Evolutionary conservation across 2,113 vertebrate genomes (phyloP).

Genomic region (Calidris pugnax): DNA sequence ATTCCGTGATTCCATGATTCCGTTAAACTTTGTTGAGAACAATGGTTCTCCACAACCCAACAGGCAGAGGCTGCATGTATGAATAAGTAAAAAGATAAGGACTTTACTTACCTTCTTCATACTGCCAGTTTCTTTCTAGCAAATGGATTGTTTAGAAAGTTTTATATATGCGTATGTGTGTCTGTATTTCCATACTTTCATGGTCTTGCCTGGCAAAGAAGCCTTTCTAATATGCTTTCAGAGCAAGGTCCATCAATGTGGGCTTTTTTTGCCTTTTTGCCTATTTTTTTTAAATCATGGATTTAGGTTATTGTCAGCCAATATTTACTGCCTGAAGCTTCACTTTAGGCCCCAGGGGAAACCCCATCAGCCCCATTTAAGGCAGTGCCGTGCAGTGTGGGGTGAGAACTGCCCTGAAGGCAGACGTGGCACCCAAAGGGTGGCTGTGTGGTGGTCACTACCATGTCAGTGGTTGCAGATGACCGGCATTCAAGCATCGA

Average conservation of each 20-base stretch:
- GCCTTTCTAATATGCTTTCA: not conserved
- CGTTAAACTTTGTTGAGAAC: not conserved
- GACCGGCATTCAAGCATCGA: accelerated
- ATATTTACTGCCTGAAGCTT: not conserved
- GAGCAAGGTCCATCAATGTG: not conserved
- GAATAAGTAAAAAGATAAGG: not conserved
- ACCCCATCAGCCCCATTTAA: accelerated
- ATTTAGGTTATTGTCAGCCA: not conserved
- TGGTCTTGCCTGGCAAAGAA: not conserved
- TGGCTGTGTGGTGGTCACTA: accelerated
- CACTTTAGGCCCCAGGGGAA: not conserved
- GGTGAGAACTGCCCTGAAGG: not conserved
- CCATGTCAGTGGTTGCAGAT: accelerated
- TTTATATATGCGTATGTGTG: not conserved
- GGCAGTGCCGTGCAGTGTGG: accelerated
- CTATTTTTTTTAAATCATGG: accelerated
- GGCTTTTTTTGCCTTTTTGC: not conserved
- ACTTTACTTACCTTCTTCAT: not conserved
- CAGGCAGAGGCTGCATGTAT: accelerated
- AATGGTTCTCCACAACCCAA: not conserved
- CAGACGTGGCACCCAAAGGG: not conserved
- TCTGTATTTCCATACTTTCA: not conserved
- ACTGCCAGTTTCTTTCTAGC: not conserved
- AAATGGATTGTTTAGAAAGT: not conserved
- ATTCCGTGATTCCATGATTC: too few species aligned